phyloP scores from a whole-genome alignment of 2,888 invertebrate species.

The Rhorus exstirpatorius region DNA sequence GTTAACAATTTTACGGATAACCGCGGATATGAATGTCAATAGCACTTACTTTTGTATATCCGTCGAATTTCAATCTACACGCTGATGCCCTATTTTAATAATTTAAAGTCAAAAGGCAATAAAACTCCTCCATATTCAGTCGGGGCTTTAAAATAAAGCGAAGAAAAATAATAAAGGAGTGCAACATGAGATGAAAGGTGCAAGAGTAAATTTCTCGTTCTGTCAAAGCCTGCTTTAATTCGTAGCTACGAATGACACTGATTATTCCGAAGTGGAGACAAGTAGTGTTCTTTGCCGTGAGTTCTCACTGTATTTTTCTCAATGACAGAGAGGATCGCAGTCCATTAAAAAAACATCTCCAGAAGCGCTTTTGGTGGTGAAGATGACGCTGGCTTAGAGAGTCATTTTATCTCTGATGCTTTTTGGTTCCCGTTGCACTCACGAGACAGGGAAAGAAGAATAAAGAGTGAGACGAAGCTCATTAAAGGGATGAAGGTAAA shows the following conservation, averaged over 20 bases:
- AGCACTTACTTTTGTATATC: no score
- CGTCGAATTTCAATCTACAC: no score
- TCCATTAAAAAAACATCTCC: slow-evolving; percentile 52
- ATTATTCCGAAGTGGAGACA: slow-evolving; percentile 17
- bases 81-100: no score
- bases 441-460: slow-evolving; percentile 25
- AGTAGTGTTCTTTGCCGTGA: slow-evolving; percentile 22
- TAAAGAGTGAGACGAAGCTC: slow-evolving; percentile 26
- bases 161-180: neutral
- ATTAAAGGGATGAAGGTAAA: neutral
- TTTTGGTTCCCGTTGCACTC: slow-evolving; percentile 12
- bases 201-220: slow-evolving; percentile 12
- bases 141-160: neutral
- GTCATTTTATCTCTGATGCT: slow-evolving; percentile 51
- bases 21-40: no score
- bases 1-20: no score
- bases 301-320: slow-evolving; percentile 15
- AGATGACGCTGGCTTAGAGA: slow-evolving; percentile 21
- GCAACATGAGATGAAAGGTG: slow-evolving; percentile 28
- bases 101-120: no score
- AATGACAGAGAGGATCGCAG: slow-evolving; percentile 16
- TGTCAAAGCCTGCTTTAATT: slow-evolving; percentile 10
- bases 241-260: slow-evolving; percentile 33
- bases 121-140: no score
- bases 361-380: slow-evolving; percentile 40